Evolutionary conservation across 2,113 vertebrate species (phyloP).

Genomic region (Macrotis lagotis): DNA sequence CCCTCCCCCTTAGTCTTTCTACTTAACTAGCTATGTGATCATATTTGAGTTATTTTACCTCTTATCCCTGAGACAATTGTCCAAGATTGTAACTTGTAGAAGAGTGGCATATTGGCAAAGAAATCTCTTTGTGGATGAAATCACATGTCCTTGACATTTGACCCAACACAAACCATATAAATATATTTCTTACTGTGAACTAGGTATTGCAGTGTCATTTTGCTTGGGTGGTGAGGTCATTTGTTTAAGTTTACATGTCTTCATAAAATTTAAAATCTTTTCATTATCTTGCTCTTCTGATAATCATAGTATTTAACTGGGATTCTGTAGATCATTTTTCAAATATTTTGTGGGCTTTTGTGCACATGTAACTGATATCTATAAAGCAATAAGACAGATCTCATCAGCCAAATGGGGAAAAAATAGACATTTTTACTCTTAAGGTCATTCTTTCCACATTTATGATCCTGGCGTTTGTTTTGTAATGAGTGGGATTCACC

Average conservation of each 20-base stretch:
- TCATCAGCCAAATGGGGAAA: not conserved
- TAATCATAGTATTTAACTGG: not conserved
- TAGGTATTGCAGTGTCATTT: not conserved
- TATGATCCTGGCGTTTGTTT: not conserved
- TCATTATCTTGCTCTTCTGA: not conserved
- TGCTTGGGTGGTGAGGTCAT: not conserved
- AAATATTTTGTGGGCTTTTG: not conserved
- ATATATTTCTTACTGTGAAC: not conserved
- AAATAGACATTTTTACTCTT: not conserved
- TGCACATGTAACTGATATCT: not conserved
- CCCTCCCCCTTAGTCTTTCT: too few species aligned
- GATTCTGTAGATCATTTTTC: not conserved
- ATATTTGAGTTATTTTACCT: too few species aligned
- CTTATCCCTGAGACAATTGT: too few species aligned
- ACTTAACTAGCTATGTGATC: not conserved
- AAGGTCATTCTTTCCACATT: not conserved
- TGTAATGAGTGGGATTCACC: not conserved
- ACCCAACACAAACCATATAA: not conserved
- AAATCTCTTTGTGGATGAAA: not conserved
- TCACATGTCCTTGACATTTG: not conserved
- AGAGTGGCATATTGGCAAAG: not conserved
- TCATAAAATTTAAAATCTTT: not conserved
- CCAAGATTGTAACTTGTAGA: too few species aligned
- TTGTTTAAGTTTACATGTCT: not conserved
- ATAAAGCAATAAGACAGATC: not conserved